Base-by-base conservation (phyloP, 2,888 invertebrate species). In the Tholera decimalis region DNA sequence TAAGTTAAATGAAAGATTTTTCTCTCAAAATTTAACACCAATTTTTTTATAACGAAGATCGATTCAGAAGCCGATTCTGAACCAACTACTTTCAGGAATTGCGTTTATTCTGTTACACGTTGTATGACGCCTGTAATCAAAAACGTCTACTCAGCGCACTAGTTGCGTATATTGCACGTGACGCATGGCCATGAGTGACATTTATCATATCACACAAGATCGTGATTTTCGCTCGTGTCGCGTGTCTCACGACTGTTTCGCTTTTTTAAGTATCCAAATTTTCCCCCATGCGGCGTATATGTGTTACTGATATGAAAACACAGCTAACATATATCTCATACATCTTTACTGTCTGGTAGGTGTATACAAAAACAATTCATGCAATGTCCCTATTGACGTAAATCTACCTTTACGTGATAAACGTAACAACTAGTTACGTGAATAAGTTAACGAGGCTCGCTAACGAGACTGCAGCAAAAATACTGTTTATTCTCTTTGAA, bases 401-500 rank as follows among this genome's bases (percentile, higher is more conserved):
- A 24, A 13, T 30, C n/a, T 24, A 46, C 18, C 11, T 46, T 9
- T 22, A 70, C 37, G 15, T 26, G 37, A 41, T 41, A 43, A 18
- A 47, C 9, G 9, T 54, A 30, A 44, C 35, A 53, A 41, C 50
- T 70, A 75, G 53, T 44, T 59, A 60, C 46, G 43, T 47, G 24
- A n/a, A 64, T 57, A 64, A 61, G 55, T 69, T 70, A 80, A 72
- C 57, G 58, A 66, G 67, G 46, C 59, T 76, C 67, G 77, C 73
- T 83, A 85, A 73, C 77, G 61, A 73, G 77, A 43, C 69, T 77
- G 62, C 70, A 77, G 68, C 77, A 67, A 69, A 83, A 84, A 77
- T 77, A 77, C 63, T 80, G 82, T 81, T 86, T 82, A 82, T 85
- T 83, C 85, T 79, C 83, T 83, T 77, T 71, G 67, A 69, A 60